Evolutionary conservation across 1,140 invertebrate genomes (phyloP).

Genomic region (Laupala kohalensis): DNA sequence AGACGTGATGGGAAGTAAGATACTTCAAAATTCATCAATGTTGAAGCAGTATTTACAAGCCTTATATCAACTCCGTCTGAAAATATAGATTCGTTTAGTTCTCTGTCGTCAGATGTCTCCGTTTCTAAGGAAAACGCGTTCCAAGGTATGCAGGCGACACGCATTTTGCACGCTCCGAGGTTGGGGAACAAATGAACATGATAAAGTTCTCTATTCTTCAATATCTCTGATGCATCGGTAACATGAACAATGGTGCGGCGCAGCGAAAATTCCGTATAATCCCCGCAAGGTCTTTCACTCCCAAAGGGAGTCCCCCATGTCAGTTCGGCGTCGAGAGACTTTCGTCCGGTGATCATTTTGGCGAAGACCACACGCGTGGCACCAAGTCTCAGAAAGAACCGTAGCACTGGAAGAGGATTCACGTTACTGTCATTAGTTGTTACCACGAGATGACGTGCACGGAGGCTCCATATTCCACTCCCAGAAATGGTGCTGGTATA

Average conservation of each 20-base stretch:
- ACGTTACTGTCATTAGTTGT: too few relatives aligned
- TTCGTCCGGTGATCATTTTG: too few relatives aligned
- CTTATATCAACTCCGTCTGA: not conserved
- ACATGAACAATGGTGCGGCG: not conserved
- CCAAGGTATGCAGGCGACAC: not conserved
- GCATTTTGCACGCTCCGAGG: not conserved
- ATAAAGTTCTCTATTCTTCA: not conserved
- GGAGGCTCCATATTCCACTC: too few relatives aligned
- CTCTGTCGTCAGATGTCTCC: not conserved
- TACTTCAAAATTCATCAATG: not conserved
- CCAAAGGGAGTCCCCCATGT: not conserved
- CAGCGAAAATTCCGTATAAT: not conserved
- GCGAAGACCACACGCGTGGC: too few relatives aligned
- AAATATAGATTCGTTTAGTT: not conserved
- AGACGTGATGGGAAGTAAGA: not conserved
- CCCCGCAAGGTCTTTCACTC: not conserved
- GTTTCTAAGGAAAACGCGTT: not conserved
- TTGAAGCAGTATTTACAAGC: not conserved
- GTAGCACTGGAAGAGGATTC: too few relatives aligned
- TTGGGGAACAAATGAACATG: not conserved
- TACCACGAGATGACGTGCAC: too few relatives aligned
- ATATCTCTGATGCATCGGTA: not conserved
- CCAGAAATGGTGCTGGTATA: too few relatives aligned
- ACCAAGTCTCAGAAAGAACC: too few relatives aligned
- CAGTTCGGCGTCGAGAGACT: not conserved